These are phyloP conservation scores for Macropus fuliginosus DNA, from an alignment of 2,797 vertebrate species.

Conservation along the genomic window DNA sequence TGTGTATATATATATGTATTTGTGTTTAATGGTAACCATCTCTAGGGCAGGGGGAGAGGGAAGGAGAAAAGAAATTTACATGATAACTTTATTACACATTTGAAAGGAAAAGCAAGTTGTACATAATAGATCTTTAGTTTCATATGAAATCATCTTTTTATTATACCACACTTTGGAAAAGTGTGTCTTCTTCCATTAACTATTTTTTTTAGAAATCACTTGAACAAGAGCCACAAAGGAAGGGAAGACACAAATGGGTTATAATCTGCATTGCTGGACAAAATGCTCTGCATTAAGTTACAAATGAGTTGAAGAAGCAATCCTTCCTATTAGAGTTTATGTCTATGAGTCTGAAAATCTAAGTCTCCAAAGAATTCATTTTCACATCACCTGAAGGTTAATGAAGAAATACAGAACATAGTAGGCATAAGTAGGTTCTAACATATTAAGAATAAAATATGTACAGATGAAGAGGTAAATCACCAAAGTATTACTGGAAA, in stretches of 20 bases:
- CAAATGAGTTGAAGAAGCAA: background rate
- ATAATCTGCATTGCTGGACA: background rate
- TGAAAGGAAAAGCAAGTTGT: background rate
- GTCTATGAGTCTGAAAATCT: background rate
- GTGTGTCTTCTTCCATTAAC: background rate
- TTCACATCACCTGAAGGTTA: background rate
- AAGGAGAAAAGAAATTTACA: background rate
- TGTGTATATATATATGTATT: too few species aligned
- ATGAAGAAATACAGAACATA: background rate
- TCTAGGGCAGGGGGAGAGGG: background rate
- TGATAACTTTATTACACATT: background rate
- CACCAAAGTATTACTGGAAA: background rate
- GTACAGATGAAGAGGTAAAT: background rate
- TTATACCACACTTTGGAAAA: background rate
- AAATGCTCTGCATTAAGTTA: too few species aligned
- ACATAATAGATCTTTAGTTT: background rate
- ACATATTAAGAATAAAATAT: background rate
- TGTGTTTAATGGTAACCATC: background rate
- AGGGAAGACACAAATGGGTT: background rate
- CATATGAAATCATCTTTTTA: background rate
- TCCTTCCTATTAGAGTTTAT: background rate
- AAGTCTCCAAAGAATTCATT: background rate
- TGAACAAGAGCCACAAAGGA: background rate
- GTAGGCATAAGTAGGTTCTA: background rate
- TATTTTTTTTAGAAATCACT: background rate